A percentile compares a stretch with the other conserved stretches of the same genome.
These are phyloP conservation scores for Glyphotaelius pellucidus DNA, from an alignment of 2,888 invertebrate species.

Conservation along the genomic window DNA sequence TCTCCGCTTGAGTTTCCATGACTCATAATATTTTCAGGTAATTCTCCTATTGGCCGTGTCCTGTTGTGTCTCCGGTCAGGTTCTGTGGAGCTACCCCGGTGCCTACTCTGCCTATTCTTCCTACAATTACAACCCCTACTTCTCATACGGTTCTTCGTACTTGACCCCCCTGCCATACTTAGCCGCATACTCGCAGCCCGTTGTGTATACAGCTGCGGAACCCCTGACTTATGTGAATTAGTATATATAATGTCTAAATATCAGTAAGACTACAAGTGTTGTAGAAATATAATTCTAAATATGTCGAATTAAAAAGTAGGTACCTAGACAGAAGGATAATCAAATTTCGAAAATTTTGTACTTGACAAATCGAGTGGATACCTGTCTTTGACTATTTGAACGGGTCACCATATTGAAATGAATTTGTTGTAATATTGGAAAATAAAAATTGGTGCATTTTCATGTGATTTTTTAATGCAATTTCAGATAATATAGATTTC, in stretches of 20 bases:
- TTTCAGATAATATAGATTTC: not conserved
- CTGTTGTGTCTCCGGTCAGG: slow-evolving; percentile 67
- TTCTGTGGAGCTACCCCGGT: slow-evolving; percentile 71
- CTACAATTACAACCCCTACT: slow-evolving; percentile 54
- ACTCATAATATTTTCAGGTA: not conserved
- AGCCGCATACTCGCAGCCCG: slow-evolving; percentile 39
- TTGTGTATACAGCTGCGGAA: slow-evolving; percentile 38
- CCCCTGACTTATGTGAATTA: slow-evolving; percentile 49
- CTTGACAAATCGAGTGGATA: too few relatives aligned
- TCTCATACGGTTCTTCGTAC: slow-evolving; percentile 29
- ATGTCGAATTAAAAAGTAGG: not conserved
- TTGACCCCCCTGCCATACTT: slow-evolving; percentile 55
- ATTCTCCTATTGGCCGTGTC: not conserved
- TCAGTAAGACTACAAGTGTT: not conserved
- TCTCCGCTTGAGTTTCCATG: not conserved
- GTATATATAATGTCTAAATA: slow-evolving; percentile 15
- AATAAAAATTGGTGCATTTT: not conserved
- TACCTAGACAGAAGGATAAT: not conserved
- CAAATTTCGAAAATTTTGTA: not conserved
- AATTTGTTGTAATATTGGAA: not conserved
- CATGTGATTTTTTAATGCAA: not conserved
- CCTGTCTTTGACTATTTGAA: not conserved
- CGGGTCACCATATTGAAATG: not conserved
- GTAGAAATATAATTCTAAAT: not conserved
- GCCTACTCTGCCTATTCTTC: slow-evolving; percentile 74